Evolutionary conservation across 1,140 invertebrate genomes (phyloP).

Genomic region (Drosophila willistoni): DNA sequence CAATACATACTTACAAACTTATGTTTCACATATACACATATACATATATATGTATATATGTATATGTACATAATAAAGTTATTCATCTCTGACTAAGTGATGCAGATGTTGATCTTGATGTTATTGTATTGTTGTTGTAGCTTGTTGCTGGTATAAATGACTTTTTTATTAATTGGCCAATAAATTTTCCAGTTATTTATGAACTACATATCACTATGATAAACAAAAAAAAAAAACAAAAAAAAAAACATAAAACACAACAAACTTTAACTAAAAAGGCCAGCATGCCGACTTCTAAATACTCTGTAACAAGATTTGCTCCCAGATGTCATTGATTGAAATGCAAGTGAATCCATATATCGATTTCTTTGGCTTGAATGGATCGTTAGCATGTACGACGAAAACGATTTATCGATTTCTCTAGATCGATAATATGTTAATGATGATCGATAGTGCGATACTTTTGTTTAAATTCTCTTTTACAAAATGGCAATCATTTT

Average conservation of each 20-base stretch:
- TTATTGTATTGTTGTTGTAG: slow-evolving; percentile 23
- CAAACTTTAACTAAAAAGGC: neutral
- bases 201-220: slow-evolving; percentile 61
- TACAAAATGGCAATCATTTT: too few species aligned
- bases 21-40: slow-evolving; percentile 17
- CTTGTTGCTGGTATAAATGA: slow-evolving; percentile 59
- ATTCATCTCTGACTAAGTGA: slow-evolving; percentile 57
- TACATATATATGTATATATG: slow-evolving; percentile 27
- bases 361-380: too few species aligned
- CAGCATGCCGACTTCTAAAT: slow-evolving; percentile 1
- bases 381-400: too few species aligned
- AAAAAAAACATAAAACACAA: slow-evolving; percentile 6
- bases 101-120: slow-evolving; percentile 48
- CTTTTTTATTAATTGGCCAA: slow-evolving; percentile 78
- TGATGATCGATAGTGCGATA: too few species aligned
- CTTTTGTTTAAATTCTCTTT: too few species aligned
- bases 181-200: slow-evolving; percentile 70
- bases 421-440: too few species aligned
- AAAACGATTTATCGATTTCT: too few species aligned
- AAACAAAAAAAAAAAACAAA: slow-evolving; percentile 52
- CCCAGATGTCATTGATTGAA: too few species aligned
- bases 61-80: neutral
- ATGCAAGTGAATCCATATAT: too few species aligned
- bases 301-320: neutral
- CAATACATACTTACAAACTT: slow-evolving; percentile 17